A percentile compares a stretch with the other conserved stretches of the same genome.
These are phyloP conservation scores for Portunus trituberculatus DNA, from an alignment of 1,140 invertebrate genomes.

Conservation along the genomic window DNA sequence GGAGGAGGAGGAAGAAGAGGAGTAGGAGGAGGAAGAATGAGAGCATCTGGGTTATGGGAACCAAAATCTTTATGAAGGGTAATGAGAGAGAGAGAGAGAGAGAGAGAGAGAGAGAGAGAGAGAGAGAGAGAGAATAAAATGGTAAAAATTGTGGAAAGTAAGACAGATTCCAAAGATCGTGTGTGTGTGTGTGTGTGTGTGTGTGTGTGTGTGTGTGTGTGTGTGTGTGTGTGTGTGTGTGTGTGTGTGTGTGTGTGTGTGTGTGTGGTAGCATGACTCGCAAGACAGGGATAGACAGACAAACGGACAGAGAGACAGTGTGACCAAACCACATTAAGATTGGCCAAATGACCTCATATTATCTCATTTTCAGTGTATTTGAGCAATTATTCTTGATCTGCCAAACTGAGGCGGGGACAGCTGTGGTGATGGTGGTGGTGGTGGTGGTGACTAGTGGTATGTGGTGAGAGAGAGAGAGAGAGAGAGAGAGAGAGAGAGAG, in stretches of 20 bases:
- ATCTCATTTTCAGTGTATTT: background rate
- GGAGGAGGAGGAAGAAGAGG: background rate
- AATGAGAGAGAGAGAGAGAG: slow-evolving; percentile 16
- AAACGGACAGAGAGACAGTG: background rate
- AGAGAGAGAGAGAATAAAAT: background rate
- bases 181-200: slow-evolving; percentile 1
- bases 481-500: too few species aligned
- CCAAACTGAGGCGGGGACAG: background rate
- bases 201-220: slow-evolving; percentile 26
- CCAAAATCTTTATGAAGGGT: too few species aligned
- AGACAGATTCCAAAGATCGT: too few species aligned
- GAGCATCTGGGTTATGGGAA: background rate
- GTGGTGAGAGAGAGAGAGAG: too few species aligned
- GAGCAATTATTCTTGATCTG: background rate
- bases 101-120: slow-evolving; percentile 20
- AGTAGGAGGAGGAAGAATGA: background rate
- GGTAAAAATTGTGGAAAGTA: too few species aligned
- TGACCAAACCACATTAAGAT: background rate
- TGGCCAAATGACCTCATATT: background rate
- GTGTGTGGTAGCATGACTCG: too few species aligned
- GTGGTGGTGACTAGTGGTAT: too few species aligned
- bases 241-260: slow-evolving; percentile 57
- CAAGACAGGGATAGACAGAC: too few species aligned
- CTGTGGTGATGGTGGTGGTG: background rate
- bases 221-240: slow-evolving; percentile 47